These are phyloP conservation scores for Laupala kohalensis DNA, from an alignment of 1,140 invertebrate genomes.

Conservation along the genomic window DNA sequence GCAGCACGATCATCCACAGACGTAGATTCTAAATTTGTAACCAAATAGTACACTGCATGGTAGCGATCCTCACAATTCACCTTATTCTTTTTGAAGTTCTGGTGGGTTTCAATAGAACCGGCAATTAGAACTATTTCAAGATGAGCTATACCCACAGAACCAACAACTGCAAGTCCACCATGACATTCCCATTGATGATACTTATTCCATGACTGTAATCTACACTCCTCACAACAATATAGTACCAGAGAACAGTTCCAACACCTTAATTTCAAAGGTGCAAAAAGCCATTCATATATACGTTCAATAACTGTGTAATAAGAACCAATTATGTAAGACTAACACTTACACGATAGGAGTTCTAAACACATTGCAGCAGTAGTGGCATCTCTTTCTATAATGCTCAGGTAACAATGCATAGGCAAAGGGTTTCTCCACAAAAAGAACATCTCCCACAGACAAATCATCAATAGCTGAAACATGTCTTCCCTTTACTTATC, in stretches of 20 bases:
- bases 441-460: conserved; percentile 58
- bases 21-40: conserved; percentile 46
- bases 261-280: neutral
- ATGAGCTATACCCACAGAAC: conserved; percentile 61
- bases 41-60: conserved; percentile 7
- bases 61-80: neutral
- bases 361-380: conserved; percentile 46
- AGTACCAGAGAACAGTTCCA: conserved; percentile 40
- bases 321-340: neutral
- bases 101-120: conserved; percentile 23
- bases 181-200: conserved; percentile 65
- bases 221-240: conserved; percentile 54
- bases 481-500: conserved; percentile 33
- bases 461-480: conserved; percentile 39
- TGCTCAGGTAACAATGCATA: conserved; percentile 50
- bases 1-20: conserved; percentile 44
- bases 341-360: conserved; percentile 35
- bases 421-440: conserved; percentile 62
- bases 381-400: conserved; percentile 46
- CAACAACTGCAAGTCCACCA: conserved; percentile 42
- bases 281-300: neutral
- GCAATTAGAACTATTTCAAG: conserved; percentile 46
- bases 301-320: neutral
- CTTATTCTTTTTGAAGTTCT: neutral
- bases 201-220: conserved; percentile 35